A percentile compares a stretch with the other conserved stretches of the same genome.
These are phyloP conservation scores for Stenurella melanura DNA, from an alignment of 2,888 invertebrate genomes.

Conservation along the genomic window DNA sequence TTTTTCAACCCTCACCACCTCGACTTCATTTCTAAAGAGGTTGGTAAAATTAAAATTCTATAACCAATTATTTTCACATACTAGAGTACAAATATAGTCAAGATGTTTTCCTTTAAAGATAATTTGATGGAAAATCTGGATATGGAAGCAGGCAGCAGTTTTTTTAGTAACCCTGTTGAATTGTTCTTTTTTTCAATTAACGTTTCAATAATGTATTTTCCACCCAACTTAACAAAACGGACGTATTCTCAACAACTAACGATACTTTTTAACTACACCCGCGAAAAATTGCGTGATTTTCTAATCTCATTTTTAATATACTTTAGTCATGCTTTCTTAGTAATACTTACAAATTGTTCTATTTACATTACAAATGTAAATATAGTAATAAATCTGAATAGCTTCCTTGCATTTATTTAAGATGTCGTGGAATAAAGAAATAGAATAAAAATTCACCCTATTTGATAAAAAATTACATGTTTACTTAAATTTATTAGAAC, in stretches of 20 bases:
- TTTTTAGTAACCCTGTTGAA: too few relatives aligned
- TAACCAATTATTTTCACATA: too few relatives aligned
- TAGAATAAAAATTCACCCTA: neutral
- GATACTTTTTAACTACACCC: neutral
- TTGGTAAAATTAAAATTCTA: too few relatives aligned
- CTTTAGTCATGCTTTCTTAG: neutral
- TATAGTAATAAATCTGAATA: neutral
- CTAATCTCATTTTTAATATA: conserved; percentile 11
- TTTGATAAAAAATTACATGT: neutral
- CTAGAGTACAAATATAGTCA: too few relatives aligned
- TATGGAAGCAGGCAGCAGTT: too few relatives aligned
- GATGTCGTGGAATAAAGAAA: neutral
- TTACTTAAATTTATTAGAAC: neutral
- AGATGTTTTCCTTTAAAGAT: too few relatives aligned
- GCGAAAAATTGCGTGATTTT: conserved; percentile 12
- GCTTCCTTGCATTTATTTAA: neutral
- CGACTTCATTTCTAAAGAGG: too few relatives aligned
- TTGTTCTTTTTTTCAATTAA: too few relatives aligned
- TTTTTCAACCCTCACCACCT: too few relatives aligned
- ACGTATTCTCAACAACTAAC: neutral
- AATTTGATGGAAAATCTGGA: too few relatives aligned
- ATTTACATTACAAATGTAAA: neutral
- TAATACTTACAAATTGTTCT: neutral
- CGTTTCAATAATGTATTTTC: neutral
- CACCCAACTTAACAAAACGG: neutral